Evolutionary conservation across 2,797 vertebrate species (phyloP).

Genomic region (Liparis tanakae): DNA sequence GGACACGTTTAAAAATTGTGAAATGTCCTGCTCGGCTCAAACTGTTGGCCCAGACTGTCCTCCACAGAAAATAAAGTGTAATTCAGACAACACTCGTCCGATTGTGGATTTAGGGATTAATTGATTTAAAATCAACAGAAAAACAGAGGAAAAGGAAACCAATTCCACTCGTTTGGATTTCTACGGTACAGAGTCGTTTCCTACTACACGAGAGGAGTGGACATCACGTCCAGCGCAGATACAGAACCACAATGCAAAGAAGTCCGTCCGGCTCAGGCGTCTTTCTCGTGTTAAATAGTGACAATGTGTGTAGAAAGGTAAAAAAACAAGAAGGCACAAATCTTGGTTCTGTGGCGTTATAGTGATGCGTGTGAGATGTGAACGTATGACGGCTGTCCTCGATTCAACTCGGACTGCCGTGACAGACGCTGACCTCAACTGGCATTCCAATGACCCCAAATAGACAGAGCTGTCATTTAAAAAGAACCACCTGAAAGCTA

Average conservation of each 20-base stretch:
- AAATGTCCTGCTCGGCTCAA: background rate
- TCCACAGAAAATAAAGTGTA: background rate
- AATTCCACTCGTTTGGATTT: background rate
- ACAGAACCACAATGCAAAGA: background rate
- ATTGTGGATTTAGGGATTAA: background rate
- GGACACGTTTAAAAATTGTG: background rate
- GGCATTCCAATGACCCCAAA: slow-evolving; percentile 74
- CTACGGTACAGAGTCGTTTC: background rate
- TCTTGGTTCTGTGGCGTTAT: background rate
- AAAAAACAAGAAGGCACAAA: background rate
- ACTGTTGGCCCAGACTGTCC: background rate
- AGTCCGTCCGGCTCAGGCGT: background rate
- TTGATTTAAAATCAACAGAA: background rate
- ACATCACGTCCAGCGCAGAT: background rate
- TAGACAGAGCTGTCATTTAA: slow-evolving; percentile 75
- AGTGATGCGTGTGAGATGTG: slow-evolving; percentile 18
- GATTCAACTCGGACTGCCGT: slow-evolving; percentile 39
- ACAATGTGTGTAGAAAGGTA: background rate
- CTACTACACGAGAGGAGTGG: background rate
- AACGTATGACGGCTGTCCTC: slow-evolving; percentile 39
- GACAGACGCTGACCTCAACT: slow-evolving; percentile 62
- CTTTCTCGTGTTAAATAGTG: background rate
- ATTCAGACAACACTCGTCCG: background rate
- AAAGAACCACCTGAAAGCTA: slow-evolving; percentile 53
- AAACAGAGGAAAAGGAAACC: background rate